Evolutionary conservation across 2,888 invertebrate genomes (phyloP), one percentile per base, ranked within the genome.

Genomic region (Nephrotoma appendiculata): DNA sequence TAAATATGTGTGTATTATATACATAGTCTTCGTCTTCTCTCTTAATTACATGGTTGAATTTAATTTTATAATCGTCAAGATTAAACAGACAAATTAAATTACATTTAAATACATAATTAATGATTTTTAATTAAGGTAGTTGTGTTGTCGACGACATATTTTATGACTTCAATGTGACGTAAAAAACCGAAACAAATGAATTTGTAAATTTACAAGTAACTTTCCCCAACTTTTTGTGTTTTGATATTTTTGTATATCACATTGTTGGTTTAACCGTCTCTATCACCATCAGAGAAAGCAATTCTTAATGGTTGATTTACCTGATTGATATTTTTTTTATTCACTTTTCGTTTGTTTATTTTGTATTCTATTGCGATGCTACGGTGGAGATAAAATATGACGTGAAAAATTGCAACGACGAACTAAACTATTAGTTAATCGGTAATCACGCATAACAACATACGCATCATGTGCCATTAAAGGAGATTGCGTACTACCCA

Each of bases 271-370:
- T 84, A 84, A 84, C 84, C 84, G 84, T 42, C 84, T 84, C 43
- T 42, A 84, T 42, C 43, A 42, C 43, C 84, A n/a, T n/a, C n/a
- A 84, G 84, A 84, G 84, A 84, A 84, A 84, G 84, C 84, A 84
- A 42, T 41, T 71, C 71, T 71, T 42, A 84, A 84, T 84, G 84
- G 84, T 84, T 84, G 84, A 84, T 84, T 84, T 84, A 84, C 84
- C 41, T 9, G 71, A 71, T 71, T 71, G 71, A 71, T 71, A 31
- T 71, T 71, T 57, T 12, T n/a, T 57, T 71, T 31, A 31, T 31
- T 71, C 31, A 2, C 31, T 7, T 5, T 71, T 71, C 3, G 71
- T 31, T 71, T 71, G 71, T 71, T 71, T 71, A 6, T 71, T 48
- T 71, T 71, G 19, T 57, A 19, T 57, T 57, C 7, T 57, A 57